Base-by-base conservation (phyloP, 2,888 invertebrate species). In the Portevinia maculata region DNA sequence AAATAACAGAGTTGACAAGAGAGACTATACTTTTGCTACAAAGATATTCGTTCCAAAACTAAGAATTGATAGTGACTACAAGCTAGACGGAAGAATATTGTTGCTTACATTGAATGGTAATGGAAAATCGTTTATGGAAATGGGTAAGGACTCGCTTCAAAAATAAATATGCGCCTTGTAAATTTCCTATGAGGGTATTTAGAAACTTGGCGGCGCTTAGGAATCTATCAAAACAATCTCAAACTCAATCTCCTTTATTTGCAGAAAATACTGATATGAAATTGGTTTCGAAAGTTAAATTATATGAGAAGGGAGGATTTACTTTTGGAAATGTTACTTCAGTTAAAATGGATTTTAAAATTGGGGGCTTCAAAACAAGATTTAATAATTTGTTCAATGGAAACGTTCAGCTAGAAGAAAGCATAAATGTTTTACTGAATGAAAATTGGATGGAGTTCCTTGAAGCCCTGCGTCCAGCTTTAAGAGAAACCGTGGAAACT, bases 311-410 rank as follows among this genome's bases (percentile, higher is more conserved):
- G 87, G 92, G 93, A 84, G 92, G 91, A 24, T 92, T 92, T 65
- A 90, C 92, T 76, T 94, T 94, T 88, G 94, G 93, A 89, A 93
- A 94, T 86, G 92, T 94, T 1, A 93, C 93, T 52, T 90, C 89
- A 64, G 92, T 93, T 6, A 93, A 93, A 87, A 92, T 94, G 0
- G 93, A 94, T 88, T 93, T 93, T 86, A 91, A 91, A 48, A 93
- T 94, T 79, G 93, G 92, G 30, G 93, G 93, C 13, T 87, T 94
- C 44, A 92, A 92, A 88, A 89, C 94, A 78, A 91, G 93, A 70
- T 93, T 94, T 92, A 92, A 93, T 73, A 94, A 94, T 88, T 89
- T 94, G 57, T 94, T 94, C 86, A 94, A 94, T 86, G 94, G 94
- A 60, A 93, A 93, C 74, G 92, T 93, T 87, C 92, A 93, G 44